These are phyloP conservation scores for Lanistes nyassanus DNA, from an alignment of 1,140 invertebrate genomes.

Conservation along the genomic window DNA sequence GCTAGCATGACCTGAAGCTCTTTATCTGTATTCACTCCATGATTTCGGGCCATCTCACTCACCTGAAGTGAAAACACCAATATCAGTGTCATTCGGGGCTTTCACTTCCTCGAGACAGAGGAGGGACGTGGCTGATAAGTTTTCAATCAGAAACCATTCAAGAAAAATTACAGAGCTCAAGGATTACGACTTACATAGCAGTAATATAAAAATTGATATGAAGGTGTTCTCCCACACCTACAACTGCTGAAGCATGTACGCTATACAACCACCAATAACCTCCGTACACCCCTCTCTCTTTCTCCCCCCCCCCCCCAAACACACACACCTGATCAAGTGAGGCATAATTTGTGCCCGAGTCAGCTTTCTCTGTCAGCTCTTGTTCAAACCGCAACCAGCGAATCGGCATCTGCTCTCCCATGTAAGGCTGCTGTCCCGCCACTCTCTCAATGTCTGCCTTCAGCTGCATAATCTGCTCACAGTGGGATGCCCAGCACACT, in stretches of 20 bases:
- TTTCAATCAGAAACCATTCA: too few relatives aligned
- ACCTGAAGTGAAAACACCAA: conserved; percentile 42
- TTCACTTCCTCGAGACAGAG: too few relatives aligned
- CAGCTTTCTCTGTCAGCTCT: conserved; percentile 58
- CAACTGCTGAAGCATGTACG: background rate
- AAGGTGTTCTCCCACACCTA: too few relatives aligned
- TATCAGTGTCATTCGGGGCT: background rate
- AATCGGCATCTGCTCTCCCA: conserved; percentile 67
- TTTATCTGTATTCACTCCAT: conserved; percentile 57
- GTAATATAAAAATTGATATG: too few relatives aligned
- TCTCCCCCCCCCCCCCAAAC: background rate
- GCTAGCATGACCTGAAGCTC: conserved; percentile 66
- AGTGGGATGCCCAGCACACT: too few relatives aligned
- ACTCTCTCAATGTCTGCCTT: conserved; percentile 57
- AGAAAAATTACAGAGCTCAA: too few relatives aligned
- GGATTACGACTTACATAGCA: background rate
- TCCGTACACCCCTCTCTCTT: background rate
- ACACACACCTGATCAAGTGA: conserved; percentile 57
- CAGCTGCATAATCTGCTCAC: conserved; percentile 50
- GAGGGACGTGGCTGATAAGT: too few relatives aligned
- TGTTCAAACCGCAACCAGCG: conserved; percentile 68
- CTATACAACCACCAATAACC: background rate
- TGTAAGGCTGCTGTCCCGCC: conserved; percentile 61
- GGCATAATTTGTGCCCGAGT: conserved; percentile 60
- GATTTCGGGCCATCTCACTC: conserved; percentile 59